Base-by-base conservation (phyloP, 2,888 invertebrate species). In the Dasysyrphus albostriatus region DNA sequence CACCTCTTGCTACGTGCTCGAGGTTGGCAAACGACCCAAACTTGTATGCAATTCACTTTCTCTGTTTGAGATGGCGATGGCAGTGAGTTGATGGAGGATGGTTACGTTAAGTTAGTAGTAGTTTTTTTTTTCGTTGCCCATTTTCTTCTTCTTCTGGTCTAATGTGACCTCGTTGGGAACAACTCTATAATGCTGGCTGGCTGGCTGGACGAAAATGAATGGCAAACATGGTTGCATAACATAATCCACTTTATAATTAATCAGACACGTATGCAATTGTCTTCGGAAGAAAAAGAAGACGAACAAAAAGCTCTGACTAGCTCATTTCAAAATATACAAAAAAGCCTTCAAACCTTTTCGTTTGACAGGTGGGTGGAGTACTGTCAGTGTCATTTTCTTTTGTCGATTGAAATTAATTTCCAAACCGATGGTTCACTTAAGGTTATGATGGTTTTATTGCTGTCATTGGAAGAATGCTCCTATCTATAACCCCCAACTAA, bases 161-260 rank as follows among this genome's bases (percentile, higher is more conserved):
- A 87, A 87, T 87, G 87, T 87, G 87, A 87, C 87, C 87, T 87
- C 78, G 65, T 72, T 75, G 83, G 72, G 59, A 69, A 51, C 65
- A 24, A 42, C 83, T 39, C 83, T 39, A 49, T 65, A 72, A 67
- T 49, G 42, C 29, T 54, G 29, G 54, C 29, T 54, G 29, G 54
- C 29, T 49, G 69, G 19, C 54, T 69, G 85, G 65, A 83, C 83
- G 79, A 67, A 83, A 83, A 88, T 83, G 88, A 80, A 83, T 83
- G 88, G 83, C 88, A 88, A 88, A 79, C 79, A 88, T 72, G 79
- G 83, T 88, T 88, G 83, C 87, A 87, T 87, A 74, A 87, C 89
- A 88, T 91, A 92, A 92, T 92, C 92, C 91, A 90, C 91, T 92
- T 89, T 88, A 89, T 91, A 91, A 89, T 90, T 91, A 91, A 90